Evolutionary conservation across 2,113 vertebrate genomes (phyloP).

Genomic region (Miniopterus natalensis): DNA sequence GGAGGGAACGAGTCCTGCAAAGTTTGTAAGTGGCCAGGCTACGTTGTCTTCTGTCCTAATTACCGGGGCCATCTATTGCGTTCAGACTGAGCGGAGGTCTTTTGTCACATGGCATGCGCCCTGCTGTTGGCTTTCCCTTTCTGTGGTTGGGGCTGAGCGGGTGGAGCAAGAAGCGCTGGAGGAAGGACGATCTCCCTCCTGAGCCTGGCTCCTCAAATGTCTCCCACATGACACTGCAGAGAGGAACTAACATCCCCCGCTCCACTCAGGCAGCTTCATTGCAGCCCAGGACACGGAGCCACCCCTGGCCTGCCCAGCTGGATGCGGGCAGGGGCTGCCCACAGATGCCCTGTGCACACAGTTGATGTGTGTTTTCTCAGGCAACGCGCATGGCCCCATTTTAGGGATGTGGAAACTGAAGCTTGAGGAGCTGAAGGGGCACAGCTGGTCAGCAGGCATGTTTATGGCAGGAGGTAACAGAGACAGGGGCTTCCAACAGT

Average conservation of each 20-base stretch:
- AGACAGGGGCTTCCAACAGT: neutral
- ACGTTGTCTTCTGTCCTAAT: constrained; percentile 4
- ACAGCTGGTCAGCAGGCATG: neutral
- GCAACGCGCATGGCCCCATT: neutral
- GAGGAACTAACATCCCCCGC: neutral
- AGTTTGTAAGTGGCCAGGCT: constrained; percentile 23
- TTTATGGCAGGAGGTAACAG: neutral
- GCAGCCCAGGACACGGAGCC: neutral
- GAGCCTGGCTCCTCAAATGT: neutral
- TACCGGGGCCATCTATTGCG: neutral
- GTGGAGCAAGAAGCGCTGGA: constrained; percentile 25
- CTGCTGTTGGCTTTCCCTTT: neutral
- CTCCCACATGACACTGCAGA: neutral
- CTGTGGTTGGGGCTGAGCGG: neutral
- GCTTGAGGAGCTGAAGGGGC: neutral
- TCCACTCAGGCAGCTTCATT: neutral
- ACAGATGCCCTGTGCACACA: neutral
- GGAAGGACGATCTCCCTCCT: neutral
- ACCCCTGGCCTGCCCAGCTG: neutral
- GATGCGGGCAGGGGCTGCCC: rapidly evolving
- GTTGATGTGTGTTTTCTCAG: neutral
- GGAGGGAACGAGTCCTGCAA: constrained; percentile 7
- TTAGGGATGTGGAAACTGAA: neutral
- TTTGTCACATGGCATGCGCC: neutral
- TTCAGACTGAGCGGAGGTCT: neutral